Percentiles rank a stretch among this genome's conserved stretches.
Evolutionary conservation across 1,140 invertebrate genomes (phyloP).

Genomic region (Trachymyrmex septentrionalis): DNA sequence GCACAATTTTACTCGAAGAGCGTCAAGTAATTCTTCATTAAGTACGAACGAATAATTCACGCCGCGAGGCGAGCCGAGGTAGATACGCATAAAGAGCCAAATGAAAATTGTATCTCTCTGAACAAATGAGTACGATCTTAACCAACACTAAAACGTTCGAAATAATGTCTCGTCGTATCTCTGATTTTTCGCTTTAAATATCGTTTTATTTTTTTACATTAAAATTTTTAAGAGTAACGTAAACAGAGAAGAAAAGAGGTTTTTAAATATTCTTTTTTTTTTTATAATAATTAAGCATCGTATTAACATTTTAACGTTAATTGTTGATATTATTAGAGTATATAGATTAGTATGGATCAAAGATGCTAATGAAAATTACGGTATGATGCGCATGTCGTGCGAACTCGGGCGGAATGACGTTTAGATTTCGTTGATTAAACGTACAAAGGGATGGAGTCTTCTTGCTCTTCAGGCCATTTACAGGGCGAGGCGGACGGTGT

Average conservation of each 20-base stretch:
- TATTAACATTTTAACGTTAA: slow-evolving; percentile 7
- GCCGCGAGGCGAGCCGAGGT: slow-evolving; percentile 44
- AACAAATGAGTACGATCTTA: slow-evolving; percentile 25
- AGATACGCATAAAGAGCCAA: slow-evolving; percentile 35
- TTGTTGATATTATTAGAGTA: background rate
- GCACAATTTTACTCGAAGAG: slow-evolving; percentile 56
- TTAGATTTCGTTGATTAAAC: slow-evolving; percentile 84
- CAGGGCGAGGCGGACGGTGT: slow-evolving; percentile 71
- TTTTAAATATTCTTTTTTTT: background rate
- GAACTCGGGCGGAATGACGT: slow-evolving; percentile 73
- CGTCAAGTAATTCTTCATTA: slow-evolving; percentile 60
- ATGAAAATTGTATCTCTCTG: slow-evolving; percentile 46
- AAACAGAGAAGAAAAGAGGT: background rate
- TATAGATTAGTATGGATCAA: slow-evolving; percentile 12
- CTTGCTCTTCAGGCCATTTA: slow-evolving; percentile 76
- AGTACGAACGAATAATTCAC: slow-evolving; percentile 59
- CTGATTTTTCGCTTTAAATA: background rate
- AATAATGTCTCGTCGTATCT: background rate
- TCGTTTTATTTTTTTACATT: background rate
- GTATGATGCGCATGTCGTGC: slow-evolving; percentile 29
- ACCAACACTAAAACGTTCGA: background rate
- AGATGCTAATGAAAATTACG: slow-evolving; percentile 18
- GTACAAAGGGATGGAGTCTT: slow-evolving; percentile 75
- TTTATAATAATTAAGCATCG: background rate
- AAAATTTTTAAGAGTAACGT: background rate